A percentile compares a stretch with the other conserved stretches of the same genome.
Conservation (phyloP, 2,113 vertebrate genomes). For the Dinomys branickii region DNA sequence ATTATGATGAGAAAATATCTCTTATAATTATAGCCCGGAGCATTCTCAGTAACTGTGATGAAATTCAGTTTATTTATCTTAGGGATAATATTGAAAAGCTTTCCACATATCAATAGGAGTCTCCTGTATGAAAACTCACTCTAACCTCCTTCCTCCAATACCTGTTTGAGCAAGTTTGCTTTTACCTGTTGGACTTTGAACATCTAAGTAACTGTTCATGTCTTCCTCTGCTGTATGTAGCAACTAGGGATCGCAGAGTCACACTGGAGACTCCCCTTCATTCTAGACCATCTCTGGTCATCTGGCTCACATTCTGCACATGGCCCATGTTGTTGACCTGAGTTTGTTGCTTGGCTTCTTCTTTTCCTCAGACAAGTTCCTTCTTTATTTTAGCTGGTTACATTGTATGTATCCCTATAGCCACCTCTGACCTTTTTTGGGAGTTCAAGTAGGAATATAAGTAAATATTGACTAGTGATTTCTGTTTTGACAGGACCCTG, state of each 20-base stretch:
- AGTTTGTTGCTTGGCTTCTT: not conserved
- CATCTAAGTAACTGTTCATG: not conserved
- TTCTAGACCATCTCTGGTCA: not conserved
- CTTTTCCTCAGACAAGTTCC: not conserved
- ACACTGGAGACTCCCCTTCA: not conserved
- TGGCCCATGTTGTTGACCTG: not conserved
- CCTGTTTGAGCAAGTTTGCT: not conserved
- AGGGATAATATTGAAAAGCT: not conserved
- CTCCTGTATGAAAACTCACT: not conserved
- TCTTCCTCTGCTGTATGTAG: not conserved
- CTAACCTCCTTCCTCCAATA: not conserved
- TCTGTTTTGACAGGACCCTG: slow-evolving; percentile 80
- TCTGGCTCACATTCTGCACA: not conserved
- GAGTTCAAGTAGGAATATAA: not conserved
- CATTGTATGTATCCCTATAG: not conserved
- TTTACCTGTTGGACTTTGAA: not conserved
- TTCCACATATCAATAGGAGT: not conserved
- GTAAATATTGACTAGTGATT: slow-evolving; percentile 57
- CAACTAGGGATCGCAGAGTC: not conserved
- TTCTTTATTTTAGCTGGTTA: not conserved
- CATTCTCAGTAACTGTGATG: not conserved
- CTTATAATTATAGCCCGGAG: not conserved
- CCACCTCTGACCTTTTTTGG: not conserved
- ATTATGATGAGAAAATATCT: not conserved
- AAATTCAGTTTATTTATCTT: not conserved